Base-by-base conservation (phyloP, 2,113 vertebrate genomes). In the Petromus typicus region DNA sequence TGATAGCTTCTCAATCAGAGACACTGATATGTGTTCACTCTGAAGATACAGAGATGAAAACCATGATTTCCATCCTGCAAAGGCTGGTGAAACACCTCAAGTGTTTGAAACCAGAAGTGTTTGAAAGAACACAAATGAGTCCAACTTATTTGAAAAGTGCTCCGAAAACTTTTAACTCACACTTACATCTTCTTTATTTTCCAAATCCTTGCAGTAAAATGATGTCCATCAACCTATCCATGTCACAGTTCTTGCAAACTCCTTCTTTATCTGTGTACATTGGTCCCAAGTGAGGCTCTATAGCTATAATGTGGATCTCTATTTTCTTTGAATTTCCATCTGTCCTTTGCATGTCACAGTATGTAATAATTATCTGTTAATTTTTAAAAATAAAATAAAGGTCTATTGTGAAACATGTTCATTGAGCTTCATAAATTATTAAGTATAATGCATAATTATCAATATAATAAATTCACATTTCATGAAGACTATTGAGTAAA, bases 401-500 rank as follows among this genome's bases (percentile, higher is more conserved):
- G n/a, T 10, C 25, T 91, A 54, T 95, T 96, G 91, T 67, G 66
- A 95, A 96, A 94, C 10, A 45, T 56, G 79, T 61, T 71, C 56
- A 34, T 54, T 94, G 83, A 93, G 48, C 8, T 71, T 83, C 30
- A 37, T 48, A 92, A 91, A 84, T 67, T 90, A 92, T 96, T 96
- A 92, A 45, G 27, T 73, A 93, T 86, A 80, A 91, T 76, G 54
- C 76, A 54, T 66, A 84, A 71, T 83, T 37, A 80, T 79, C 64
- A 34, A 40, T 57, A 4, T 76, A 92, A 96, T 90, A 89, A 96
- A 92, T 84, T 86, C 48, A 75, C 13, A 54, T 92, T 90, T 95
- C 54, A 94, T 86, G n/a, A 69, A 93, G 34, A 66, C 56, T 61
- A 2, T 71, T 95, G 79, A n/a, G 71, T 88, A 96, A 76, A 89